A percentile compares a stretch with the other conserved stretches of the same genome.
Conservation (phyloP, 1,140 invertebrate species). For the Eumaeus atala region DNA sequence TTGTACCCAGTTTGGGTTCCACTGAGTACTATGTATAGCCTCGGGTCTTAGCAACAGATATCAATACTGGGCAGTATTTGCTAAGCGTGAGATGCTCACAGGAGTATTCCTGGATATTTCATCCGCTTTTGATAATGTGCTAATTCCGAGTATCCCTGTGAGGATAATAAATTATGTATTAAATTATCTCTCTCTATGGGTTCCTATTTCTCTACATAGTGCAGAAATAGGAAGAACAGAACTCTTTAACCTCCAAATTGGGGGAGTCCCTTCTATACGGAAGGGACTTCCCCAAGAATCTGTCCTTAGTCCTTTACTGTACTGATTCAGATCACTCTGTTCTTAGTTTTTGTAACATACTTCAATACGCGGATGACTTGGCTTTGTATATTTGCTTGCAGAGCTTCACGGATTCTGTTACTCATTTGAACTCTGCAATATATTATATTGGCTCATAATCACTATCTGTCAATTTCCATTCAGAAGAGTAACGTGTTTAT, state of each 20-base stretch:
- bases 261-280: too few species aligned
- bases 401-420: neutral
- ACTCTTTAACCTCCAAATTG: too few species aligned
- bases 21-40: constrained; percentile 26
- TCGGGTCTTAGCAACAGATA: constrained; percentile 26
- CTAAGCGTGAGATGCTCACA: constrained; percentile 13
- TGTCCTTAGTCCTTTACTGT: constrained; percentile 24
- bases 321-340: constrained; percentile 16
- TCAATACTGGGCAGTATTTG: constrained; percentile 18
- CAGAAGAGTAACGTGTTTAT: neutral
- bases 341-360: constrained; percentile 6
- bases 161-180: constrained; percentile 17
- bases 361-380: constrained; percentile 6
- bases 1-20: neutral
- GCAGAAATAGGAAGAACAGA: too few species aligned
- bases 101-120: constrained; percentile 25
- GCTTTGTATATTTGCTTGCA: neutral
- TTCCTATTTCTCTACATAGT: neutral
- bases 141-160: constrained; percentile 7
- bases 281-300: constrained; percentile 24
- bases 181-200: constrained; percentile 13
- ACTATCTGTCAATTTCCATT: neutral
- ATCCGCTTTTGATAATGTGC: constrained; percentile 21
- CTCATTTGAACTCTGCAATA: neutral
- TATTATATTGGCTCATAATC: neutral